These are phyloP conservation scores for Rhabdomys pumilio DNA, from an alignment of 2,797 vertebrate species.

Conservation along the genomic window DNA sequence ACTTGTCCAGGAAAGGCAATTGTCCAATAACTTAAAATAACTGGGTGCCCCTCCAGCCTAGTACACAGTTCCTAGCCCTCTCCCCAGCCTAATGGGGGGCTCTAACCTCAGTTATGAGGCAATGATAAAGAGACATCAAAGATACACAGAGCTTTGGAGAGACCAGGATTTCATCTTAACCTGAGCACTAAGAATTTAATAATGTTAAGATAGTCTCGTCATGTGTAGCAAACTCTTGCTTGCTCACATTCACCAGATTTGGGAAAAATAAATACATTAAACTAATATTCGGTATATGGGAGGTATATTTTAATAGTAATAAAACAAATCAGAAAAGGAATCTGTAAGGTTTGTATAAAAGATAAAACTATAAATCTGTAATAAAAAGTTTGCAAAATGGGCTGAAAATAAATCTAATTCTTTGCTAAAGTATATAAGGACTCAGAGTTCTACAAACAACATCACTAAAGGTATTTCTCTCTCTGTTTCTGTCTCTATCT, in stretches of 20 bases:
- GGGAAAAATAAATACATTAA: neutral
- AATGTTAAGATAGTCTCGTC: neutral
- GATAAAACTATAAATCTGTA: neutral
- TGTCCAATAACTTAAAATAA: conserved; percentile 30
- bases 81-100: neutral
- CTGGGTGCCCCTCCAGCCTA: neutral
- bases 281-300: neutral
- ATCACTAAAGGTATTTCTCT: neutral
- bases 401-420: neutral
- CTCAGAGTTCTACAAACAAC: neutral
- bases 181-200: neutral
- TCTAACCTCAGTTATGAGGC: neutral
- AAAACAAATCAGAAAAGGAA: neutral
- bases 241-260: neutral
- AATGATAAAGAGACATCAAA: neutral
- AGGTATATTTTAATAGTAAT: neutral
- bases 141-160: neutral
- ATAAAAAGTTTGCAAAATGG: neutral
- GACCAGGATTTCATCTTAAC: neutral
- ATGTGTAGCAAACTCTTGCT: neutral
- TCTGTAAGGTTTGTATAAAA: neutral
- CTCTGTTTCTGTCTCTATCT: no score
- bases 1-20: conserved; percentile 60
- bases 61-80: neutral
- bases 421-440: neutral